Evolutionary conservation across 1,140 invertebrate genomes (phyloP).

Genomic region (Cherax destructor): DNA sequence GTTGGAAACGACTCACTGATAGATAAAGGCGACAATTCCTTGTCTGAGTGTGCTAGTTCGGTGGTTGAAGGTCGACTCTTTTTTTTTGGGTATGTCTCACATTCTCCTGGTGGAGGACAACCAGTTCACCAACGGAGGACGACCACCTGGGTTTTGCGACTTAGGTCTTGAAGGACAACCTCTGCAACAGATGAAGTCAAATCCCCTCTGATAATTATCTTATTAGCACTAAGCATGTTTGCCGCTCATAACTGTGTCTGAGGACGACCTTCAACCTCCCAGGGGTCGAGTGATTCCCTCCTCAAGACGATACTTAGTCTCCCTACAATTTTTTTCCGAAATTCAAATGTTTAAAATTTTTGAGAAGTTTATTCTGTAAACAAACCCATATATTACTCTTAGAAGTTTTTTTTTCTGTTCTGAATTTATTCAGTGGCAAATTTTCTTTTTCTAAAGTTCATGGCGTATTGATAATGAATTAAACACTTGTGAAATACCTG

Average conservation of each 20-base stretch:
- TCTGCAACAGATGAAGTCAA: neutral
- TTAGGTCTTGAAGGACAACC: neutral
- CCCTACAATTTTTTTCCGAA: too few relatives aligned
- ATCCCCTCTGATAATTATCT: neutral
- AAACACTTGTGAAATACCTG: too few relatives aligned
- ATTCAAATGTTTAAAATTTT: too few relatives aligned
- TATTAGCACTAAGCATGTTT: slow-evolving; percentile 9
- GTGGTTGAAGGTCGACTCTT: neutral
- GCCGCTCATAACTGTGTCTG: neutral
- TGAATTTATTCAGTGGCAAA: too few relatives aligned
- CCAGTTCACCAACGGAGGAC: neutral
- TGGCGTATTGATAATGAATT: too few relatives aligned
- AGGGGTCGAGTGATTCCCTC: too few relatives aligned
- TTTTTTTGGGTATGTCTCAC: too few relatives aligned
- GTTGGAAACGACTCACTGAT: neutral
- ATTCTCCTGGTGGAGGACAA: neutral
- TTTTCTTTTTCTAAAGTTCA: too few relatives aligned
- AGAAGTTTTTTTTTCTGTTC: too few relatives aligned
- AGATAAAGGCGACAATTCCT: neutral
- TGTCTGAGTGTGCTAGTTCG: neutral
- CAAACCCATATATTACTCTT: too few relatives aligned
- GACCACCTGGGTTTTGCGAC: slow-evolving; percentile 1
- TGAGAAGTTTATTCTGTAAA: too few relatives aligned
- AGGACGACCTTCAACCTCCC: neutral
- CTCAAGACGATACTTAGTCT: too few relatives aligned